phyloP scores from a whole-genome alignment of 2,113 vertebrate species.

The Atractosteus spatula region DNA sequence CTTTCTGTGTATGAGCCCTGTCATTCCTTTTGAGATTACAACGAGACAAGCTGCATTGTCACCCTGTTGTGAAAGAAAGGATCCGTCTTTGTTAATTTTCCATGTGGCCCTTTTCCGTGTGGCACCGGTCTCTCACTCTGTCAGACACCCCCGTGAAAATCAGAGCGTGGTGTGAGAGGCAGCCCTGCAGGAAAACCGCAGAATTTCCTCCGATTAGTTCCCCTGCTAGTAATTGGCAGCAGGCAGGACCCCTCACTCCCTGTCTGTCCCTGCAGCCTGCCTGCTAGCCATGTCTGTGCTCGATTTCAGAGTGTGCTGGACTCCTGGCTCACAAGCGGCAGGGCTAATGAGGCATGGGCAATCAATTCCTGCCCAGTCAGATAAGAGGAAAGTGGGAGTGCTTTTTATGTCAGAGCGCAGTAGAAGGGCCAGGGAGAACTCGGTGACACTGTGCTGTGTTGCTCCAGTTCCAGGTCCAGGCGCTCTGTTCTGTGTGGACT shows the following conservation, averaged over 20 bases:
- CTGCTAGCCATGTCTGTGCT: neutral
- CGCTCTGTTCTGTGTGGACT: no score
- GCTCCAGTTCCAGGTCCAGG: no score
- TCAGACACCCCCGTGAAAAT: no score
- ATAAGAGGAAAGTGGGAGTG: neutral
- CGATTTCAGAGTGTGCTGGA: neutral
- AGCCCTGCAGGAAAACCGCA: no score
- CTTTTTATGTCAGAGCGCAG: neutral
- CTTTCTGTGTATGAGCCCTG: no score
- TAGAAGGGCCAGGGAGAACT: neutral
- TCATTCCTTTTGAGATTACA: no score
- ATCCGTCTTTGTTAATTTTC: no score
- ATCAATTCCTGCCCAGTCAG: constrained; percentile 12
- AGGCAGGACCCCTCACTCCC: neutral
- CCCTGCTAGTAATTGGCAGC: neutral
- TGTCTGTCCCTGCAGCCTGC: neutral
- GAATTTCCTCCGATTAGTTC: neutral
- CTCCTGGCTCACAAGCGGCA: neutral
- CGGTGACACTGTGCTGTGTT: constrained; percentile 2
- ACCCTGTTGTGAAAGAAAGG: no score
- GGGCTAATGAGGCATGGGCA: constrained; percentile 26
- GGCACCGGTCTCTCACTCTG: no score
- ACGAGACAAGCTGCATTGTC: no score
- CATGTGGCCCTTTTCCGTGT: no score
- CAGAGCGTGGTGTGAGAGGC: no score